Percentiles rank a stretch among this genome's conserved stretches.
Evolutionary conservation across 2,113 vertebrate species (phyloP).

Genomic region (Pituophis catenifer): DNA sequence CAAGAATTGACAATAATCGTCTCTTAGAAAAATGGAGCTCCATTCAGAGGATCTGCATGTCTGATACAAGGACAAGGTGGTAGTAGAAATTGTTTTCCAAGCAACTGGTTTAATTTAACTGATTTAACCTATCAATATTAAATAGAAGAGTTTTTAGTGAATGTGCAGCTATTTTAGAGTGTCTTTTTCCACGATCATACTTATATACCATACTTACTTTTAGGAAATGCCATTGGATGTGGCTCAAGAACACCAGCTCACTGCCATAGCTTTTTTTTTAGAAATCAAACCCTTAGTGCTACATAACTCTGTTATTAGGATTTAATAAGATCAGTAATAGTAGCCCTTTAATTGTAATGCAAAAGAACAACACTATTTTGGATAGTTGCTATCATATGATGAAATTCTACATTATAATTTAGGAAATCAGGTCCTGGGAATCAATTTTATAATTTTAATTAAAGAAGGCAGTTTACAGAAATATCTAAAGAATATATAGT

Average conservation of each 20-base stretch:
- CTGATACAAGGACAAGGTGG: background rate
- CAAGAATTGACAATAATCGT: background rate
- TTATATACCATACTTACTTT: background rate
- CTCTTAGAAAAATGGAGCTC: background rate
- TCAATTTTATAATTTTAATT: background rate
- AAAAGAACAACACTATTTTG: background rate
- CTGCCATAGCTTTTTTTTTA: background rate
- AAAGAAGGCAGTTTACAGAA: background rate
- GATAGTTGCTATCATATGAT: background rate
- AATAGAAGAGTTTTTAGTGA: background rate
- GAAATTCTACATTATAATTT: background rate
- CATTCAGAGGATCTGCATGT: background rate
- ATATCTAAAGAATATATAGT: background rate
- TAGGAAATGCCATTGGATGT: background rate
- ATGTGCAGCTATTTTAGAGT: background rate
- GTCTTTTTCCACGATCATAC: background rate
- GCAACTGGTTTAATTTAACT: background rate
- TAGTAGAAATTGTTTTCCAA: background rate
- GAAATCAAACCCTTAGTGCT: background rate
- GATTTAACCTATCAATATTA: background rate
- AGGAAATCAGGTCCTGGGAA: background rate
- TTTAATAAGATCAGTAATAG: background rate
- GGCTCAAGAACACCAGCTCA: background rate
- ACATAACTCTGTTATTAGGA: background rate
- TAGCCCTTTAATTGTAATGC: background rate